Percentiles rank a stretch among this genome's conserved stretches.
Evolutionary conservation across 2,888 invertebrate genomes (phyloP).

Genomic region (Sclerodermus sp.): DNA sequence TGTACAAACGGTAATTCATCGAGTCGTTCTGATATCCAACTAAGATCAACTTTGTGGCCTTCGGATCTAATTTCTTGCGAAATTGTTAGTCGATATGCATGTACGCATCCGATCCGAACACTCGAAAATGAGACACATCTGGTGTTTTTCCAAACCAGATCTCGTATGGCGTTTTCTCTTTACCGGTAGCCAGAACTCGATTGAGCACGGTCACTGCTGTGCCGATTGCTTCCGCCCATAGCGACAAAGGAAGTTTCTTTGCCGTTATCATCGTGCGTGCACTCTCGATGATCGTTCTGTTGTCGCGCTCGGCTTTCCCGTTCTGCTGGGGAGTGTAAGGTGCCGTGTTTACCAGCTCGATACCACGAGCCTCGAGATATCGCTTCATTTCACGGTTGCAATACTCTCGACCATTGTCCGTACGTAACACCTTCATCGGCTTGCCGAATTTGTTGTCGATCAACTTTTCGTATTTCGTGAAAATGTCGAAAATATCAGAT

Average conservation of each 20-base stretch:
- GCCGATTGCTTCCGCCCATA: conserved; percentile 24
- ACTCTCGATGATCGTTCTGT: conserved; percentile 18
- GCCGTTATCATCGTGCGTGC: conserved; percentile 16
- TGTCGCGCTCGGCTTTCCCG: conserved; percentile 19
- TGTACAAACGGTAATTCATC: conserved; percentile 11
- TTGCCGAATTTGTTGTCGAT: conserved; percentile 6
- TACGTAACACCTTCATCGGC: not conserved
- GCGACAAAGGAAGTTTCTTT: conserved; percentile 6
- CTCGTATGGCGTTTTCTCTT: conserved; percentile 19
- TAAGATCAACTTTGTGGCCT: conserved; percentile 15
- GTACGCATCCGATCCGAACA: conserved; percentile 12
- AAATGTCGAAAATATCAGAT: not conserved
- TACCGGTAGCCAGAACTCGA: not conserved
- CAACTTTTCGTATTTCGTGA: not conserved
- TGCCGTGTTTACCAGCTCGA: conserved; percentile 7
- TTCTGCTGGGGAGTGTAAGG: conserved; percentile 21
- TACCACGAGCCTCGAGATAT: conserved; percentile 16
- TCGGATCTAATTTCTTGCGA: conserved; percentile 13
- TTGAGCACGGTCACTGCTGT: conserved; percentile 11
- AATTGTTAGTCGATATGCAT: conserved; percentile 9
- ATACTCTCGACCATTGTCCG: conserved; percentile 20
- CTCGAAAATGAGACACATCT: conserved; percentile 5
- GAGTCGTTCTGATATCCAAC: conserved; percentile 16
- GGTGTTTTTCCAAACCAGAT: conserved; percentile 19
- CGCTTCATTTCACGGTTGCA: conserved; percentile 10